A percentile compares a stretch with the other conserved stretches of the same genome.
Evolutionary conservation across 2,888 invertebrate genomes (phyloP).

Genomic region (Hemistola chrysoprasaria): DNA sequence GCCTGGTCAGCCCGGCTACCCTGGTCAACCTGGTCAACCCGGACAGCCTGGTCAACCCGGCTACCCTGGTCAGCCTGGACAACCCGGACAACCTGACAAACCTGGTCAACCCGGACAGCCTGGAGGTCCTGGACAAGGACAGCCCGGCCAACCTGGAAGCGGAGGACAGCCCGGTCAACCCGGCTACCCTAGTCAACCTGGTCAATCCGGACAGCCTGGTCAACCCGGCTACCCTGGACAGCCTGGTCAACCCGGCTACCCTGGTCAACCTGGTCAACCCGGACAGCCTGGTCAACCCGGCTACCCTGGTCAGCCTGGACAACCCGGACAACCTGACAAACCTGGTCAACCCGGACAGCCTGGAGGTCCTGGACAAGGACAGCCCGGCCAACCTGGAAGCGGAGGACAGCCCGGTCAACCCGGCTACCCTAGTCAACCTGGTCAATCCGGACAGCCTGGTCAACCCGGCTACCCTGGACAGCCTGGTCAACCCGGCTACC

Average conservation of each 20-base stretch:
- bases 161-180: too few species aligned
- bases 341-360: slow-evolving; percentile 41
- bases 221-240: slow-evolving; percentile 33
- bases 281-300: slow-evolving; percentile 2
- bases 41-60: slow-evolving; percentile 29
- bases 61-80: slow-evolving; percentile 26
- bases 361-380: slow-evolving; percentile 27
- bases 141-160: slow-evolving; percentile 39
- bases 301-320: slow-evolving; percentile 12
- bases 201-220: slow-evolving; percentile 47
- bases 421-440: slow-evolving; percentile 6
- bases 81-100: slow-evolving; percentile 26
- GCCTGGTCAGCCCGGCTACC: slow-evolving; percentile 27
- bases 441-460: slow-evolving; percentile 15
- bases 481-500: slow-evolving; percentile 32
- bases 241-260: slow-evolving; percentile 20
- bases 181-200: slow-evolving; percentile 38
- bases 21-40: too few species aligned
- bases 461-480: slow-evolving; percentile 24
- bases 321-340: slow-evolving; percentile 35
- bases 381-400: slow-evolving; percentile 7
- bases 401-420: too few species aligned
- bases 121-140: slow-evolving; percentile 65
- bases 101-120: too few species aligned
- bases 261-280: slow-evolving; percentile 8